Evolutionary conservation across 2,888 invertebrate genomes (phyloP), one percentile per base, ranked within the genome.

Genomic region (Biston betularia): DNA sequence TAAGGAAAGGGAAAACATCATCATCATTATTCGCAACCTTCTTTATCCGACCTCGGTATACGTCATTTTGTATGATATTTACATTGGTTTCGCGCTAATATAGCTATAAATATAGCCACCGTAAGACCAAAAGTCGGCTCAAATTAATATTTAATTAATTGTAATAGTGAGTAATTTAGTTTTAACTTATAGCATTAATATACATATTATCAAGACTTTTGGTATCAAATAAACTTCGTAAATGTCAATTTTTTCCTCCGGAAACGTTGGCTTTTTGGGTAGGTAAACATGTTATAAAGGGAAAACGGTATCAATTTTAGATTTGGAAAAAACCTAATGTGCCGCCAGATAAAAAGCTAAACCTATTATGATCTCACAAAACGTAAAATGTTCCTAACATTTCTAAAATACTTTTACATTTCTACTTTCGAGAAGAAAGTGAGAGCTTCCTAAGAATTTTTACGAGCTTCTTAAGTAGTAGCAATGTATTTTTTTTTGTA

Each of bases 211-310:
- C 24, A 24, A 24, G 24, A 24, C 24, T 24, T 24, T 24, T 1
- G 42, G 12, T 5, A 42, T 42, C 11, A 42, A 42, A 10, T 42
- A 42, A 42, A 14, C 12, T 50, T 34, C 35, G 1, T 14, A 6
- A n/a, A 45, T 5, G 11, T 6, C 8, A 6, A 15, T 45, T 56
- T 58, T n/a, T 48, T 58, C 24, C 24, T 8, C 11, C 57, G 48
- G 48, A 48, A 58, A 50, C 34, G 34, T 59, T n/a, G 7, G 35
- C 5, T 11, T 38, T 53, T 44, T 24, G 15, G 45, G 52, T 44
- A 52, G 44, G 38, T 10, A 38, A 38, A 38, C 38, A 38, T 11
- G 52, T 53, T 34, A 24, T 24, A 24, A 24, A 24, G 6, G 9
- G 6, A 34, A 50, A n/a, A 14, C 38, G 38, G 38, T 53, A 53